Conservation (phyloP, 2,113 vertebrate genomes). For the Pseudonaja textilis region DNA sequence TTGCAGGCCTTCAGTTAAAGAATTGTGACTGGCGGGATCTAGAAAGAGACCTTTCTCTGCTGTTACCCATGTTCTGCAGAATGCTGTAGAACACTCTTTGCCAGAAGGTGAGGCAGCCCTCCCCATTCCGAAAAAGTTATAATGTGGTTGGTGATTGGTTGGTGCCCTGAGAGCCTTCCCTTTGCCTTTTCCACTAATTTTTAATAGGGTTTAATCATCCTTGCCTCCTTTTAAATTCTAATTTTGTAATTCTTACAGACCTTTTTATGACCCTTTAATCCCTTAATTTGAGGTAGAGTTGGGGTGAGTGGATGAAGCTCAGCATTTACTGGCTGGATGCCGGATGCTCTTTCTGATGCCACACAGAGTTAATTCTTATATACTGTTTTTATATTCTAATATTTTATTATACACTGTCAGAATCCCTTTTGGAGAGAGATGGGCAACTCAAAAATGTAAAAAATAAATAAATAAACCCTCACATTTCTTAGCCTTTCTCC, state of each 20-base stretch:
- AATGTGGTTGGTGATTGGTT: not conserved
- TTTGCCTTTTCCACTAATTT: too few species aligned
- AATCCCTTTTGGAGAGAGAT: not conserved
- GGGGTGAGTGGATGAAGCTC: not conserved
- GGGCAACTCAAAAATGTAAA: not conserved
- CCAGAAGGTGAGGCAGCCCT: not conserved
- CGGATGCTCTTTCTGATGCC: not conserved
- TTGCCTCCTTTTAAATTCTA: not conserved
- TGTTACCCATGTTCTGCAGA: not conserved
- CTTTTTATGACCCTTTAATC: not conserved
- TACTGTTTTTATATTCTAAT: not conserved
- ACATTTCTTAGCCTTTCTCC: slow-evolving; percentile 65
- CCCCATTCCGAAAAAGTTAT: not conserved
- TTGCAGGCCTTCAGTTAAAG: not conserved
- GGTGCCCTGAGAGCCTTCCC: not conserved
- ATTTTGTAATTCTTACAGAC: not conserved
- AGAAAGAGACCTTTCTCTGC: not conserved
- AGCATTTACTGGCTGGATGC: not conserved
- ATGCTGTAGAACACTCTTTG: not conserved
- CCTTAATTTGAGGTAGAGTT: not conserved
- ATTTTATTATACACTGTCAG: not conserved
- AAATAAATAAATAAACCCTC: slow-evolving; percentile 57
- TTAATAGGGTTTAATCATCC: not conserved
- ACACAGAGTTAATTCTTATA: not conserved
- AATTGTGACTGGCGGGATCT: not conserved